phyloP scores from a whole-genome alignment of 2,113 vertebrate genomes.

The Ia io region DNA sequence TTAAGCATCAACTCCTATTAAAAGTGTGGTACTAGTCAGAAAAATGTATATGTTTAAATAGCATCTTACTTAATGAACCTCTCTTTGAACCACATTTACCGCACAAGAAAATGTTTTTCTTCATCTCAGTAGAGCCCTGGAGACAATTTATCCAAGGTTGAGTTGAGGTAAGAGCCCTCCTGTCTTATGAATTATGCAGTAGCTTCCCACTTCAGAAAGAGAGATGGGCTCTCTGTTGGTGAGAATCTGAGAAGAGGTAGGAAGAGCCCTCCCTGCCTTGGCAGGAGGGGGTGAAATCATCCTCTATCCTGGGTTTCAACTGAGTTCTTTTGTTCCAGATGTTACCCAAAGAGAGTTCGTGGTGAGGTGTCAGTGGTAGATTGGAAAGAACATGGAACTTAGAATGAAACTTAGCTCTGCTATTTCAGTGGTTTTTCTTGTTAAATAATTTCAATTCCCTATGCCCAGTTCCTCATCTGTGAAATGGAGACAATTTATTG shows the following conservation, averaged over 20 bases:
- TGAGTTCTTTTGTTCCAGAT: background rate
- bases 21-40: conserved; percentile 14
- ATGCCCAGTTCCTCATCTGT: background rate
- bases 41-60: conserved; percentile 42
- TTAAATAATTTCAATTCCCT: background rate
- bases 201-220: conserved; percentile 27
- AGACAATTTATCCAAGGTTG: conserved; percentile 48
- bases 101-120: conserved; percentile 65
- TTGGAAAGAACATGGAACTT: background rate
- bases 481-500: background rate
- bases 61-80: conserved; percentile 58
- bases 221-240: background rate
- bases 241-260: background rate
- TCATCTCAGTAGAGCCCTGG: conserved; percentile 43
- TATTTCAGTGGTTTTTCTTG: background rate
- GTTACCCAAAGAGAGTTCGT: background rate
- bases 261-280: background rate
- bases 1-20: conserved; percentile 30
- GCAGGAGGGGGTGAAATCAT: background rate
- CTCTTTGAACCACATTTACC: conserved; percentile 48
- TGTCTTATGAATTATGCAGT: conserved; percentile 60
- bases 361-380: background rate
- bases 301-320: background rate
- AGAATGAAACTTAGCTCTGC: background rate
- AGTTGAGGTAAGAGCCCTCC: conserved; percentile 41